Percentiles rank a stretch among this genome's conserved stretches.
Evolutionary conservation across 2,888 invertebrate genomes (phyloP).

Genomic region (Drosophila mercatorum): DNA sequence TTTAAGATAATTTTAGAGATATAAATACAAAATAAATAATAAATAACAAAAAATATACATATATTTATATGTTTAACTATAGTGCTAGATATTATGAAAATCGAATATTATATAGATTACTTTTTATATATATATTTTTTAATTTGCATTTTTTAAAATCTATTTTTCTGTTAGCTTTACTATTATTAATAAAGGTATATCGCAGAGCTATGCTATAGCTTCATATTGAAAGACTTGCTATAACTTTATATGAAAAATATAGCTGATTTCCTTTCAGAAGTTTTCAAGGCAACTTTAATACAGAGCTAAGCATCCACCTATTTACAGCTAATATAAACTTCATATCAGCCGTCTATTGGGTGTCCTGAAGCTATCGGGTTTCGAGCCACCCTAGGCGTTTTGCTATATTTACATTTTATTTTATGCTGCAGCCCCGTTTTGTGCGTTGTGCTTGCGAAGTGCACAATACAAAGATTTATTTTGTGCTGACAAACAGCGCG

Average conservation of each 20-base stretch:
- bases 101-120: too few relatives aligned
- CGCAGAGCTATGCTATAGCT: not conserved
- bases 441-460: constrained; percentile 50
- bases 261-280: too few relatives aligned
- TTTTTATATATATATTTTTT: too few relatives aligned
- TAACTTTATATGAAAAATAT: too few relatives aligned
- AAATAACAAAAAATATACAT: too few relatives aligned
- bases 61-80: too few relatives aligned
- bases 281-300: too few relatives aligned
- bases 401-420: constrained; percentile 45
- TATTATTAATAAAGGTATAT: not conserved
- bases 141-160: too few relatives aligned
- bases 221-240: not conserved
- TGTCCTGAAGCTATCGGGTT: constrained; percentile 2
- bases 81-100: too few relatives aligned
- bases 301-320: not conserved
- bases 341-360: not conserved
- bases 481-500: constrained; percentile 76
- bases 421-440: constrained; percentile 47
- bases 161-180: too few relatives aligned
- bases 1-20: too few relatives aligned
- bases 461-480: constrained; percentile 79
- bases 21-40: too few relatives aligned
- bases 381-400: not conserved
- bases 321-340: not conserved